Conservation (phyloP, 2,888 invertebrate species). For the Sminthurinus aureus region DNA sequence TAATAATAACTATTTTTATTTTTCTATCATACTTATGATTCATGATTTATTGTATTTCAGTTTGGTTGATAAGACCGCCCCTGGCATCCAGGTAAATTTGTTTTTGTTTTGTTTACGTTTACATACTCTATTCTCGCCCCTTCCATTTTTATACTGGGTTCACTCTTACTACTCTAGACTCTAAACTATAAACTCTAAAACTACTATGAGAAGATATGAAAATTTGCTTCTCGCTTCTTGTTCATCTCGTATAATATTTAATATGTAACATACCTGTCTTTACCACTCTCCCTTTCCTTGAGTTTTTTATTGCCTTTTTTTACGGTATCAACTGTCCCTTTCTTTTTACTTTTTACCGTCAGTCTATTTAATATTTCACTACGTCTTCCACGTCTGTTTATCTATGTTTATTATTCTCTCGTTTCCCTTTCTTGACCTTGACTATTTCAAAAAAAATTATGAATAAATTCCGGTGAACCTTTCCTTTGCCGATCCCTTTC, state of each 20-base stretch:
- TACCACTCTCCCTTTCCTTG: conserved; percentile 24
- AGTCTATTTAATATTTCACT: not conserved
- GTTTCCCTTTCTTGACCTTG: conserved; percentile 18
- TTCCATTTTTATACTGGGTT: not conserved
- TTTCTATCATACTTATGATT: no score
- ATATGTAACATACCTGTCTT: not conserved
- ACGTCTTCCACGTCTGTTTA: not conserved
- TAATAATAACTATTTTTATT: no score
- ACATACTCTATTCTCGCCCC: not conserved
- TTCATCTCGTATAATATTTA: not conserved
- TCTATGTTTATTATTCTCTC: not conserved
- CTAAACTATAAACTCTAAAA: no score
- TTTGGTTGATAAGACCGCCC: conserved; percentile 53
- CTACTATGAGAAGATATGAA: not conserved
- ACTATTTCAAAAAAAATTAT: not conserved
- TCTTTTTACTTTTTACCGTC: conserved; percentile 12
- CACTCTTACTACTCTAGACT: not conserved
- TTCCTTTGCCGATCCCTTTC: not conserved
- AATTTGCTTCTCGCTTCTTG: not conserved
- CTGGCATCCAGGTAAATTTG: conserved; percentile 48
- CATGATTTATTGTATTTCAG: no score
- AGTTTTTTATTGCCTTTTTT: not conserved
- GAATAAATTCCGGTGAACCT: not conserved
- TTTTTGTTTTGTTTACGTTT: not conserved
- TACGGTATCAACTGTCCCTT: not conserved